Evolutionary conservation across 1,140 invertebrate genomes (phyloP).

Genomic region (Lasioglossum albipes): DNA sequence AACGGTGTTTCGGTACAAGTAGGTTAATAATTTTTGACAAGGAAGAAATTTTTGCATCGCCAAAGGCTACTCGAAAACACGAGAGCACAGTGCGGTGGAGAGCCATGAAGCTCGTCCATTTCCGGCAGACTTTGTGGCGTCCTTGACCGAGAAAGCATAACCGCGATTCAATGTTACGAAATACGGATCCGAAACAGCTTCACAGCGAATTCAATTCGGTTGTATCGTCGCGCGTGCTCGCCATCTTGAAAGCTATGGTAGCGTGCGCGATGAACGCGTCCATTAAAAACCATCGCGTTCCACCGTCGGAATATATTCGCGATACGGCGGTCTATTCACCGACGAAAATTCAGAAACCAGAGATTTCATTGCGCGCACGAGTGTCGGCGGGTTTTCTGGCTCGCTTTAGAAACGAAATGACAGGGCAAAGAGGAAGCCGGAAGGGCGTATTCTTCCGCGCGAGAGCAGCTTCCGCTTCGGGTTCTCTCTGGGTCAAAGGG

Average conservation of each 20-base stretch:
- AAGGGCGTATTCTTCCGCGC: neutral
- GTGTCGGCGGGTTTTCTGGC: neutral
- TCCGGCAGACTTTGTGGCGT: no score
- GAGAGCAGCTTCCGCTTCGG: neutral
- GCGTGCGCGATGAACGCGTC: neutral
- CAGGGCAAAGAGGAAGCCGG: slow-evolving; percentile 1
- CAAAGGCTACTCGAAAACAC: no score
- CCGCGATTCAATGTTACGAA: neutral
- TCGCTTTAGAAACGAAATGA: neutral
- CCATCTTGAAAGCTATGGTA: neutral
- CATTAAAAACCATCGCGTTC: neutral
- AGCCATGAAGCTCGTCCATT: no score
- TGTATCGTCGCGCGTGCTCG: neutral
- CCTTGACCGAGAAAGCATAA: neutral
- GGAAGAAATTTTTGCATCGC: no score
- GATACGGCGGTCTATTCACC: neutral
- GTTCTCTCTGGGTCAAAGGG: slow-evolving; percentile 4
- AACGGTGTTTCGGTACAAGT: no score
- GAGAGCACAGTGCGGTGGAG: no score
- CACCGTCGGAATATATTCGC: neutral
- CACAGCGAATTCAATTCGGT: neutral
- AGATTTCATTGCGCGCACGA: neutral
- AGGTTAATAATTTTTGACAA: no score
- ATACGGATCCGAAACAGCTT: neutral
- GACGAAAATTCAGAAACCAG: neutral